Conservation (phyloP, 2,797 vertebrate species). For the Sebastes minor region DNA sequence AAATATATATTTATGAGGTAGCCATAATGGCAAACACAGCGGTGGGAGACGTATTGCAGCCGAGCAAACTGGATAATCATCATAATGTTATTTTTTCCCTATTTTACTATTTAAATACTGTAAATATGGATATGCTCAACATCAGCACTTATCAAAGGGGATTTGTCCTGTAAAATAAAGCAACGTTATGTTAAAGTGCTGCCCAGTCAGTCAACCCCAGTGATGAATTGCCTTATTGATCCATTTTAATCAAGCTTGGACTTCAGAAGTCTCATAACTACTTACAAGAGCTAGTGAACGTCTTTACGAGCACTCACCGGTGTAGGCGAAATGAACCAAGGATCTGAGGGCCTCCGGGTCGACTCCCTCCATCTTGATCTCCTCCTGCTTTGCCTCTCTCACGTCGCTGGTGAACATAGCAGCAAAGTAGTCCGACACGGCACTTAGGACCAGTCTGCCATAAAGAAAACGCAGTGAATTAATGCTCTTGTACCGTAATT, state of each 20-base stretch:
- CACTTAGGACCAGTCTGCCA: slow-evolving; percentile 92
- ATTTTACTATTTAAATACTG: not conserved
- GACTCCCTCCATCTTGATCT: slow-evolving; percentile 98
- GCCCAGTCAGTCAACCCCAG: not conserved
- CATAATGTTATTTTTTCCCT: not conserved
- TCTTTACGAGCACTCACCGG: slow-evolving; percentile 86
- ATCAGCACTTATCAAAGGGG: slow-evolving; percentile 1
- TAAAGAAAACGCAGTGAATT: slow-evolving; percentile 37
- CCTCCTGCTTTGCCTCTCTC: slow-evolving; percentile 95
- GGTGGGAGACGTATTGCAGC: not conserved
- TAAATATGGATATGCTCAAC: not conserved
- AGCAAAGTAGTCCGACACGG: slow-evolving; percentile 97
- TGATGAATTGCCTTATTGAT: slow-evolving; percentile 57
- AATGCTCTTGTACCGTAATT: slow-evolving; percentile 22
- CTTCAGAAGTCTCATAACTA: slow-evolving; percentile 52
- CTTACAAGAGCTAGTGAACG: slow-evolving; percentile 58
- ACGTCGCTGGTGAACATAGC: slow-evolving; percentile 99
- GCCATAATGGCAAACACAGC: not conserved
- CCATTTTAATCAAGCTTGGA: slow-evolving; percentile 60
- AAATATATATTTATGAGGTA: slow-evolving; percentile 18
- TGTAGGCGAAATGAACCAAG: slow-evolving; percentile 96
- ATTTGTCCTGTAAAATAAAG: slow-evolving; percentile 21
- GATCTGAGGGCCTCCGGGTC: slow-evolving; percentile 93
- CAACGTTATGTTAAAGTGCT: slow-evolving; percentile 10
- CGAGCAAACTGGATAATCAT: not conserved